Evolutionary conservation across 2,888 invertebrate species (phyloP).

Genomic region (Lithophane ornitopus): DNA sequence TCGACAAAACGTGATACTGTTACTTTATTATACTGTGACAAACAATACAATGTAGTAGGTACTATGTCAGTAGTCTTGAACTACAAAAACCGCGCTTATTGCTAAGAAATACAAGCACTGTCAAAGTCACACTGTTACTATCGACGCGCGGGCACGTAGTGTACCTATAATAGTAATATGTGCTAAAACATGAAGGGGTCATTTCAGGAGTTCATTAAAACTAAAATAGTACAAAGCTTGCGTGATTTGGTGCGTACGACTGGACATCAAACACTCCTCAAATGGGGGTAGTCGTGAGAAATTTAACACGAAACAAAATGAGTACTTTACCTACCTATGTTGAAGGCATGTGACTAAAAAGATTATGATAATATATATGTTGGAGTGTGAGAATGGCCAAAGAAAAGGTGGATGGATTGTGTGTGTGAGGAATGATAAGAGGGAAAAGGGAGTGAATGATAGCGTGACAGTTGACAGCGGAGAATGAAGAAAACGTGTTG

Average conservation of each 20-base stretch:
- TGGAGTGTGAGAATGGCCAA: not conserved
- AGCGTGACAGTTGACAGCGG: not conserved
- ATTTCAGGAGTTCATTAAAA: slow-evolving; percentile 35
- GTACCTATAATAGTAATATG: not conserved
- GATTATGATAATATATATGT: not conserved
- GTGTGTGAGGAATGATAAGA: not conserved
- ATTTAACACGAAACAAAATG: slow-evolving; percentile 32
- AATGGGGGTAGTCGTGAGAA: not conserved
- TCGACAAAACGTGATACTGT: too few relatives aligned
- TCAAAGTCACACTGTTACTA: not conserved
- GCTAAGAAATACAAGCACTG: too few relatives aligned
- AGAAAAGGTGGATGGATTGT: not conserved
- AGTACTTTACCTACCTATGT: not conserved
- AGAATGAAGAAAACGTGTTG: not conserved
- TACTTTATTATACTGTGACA: too few relatives aligned
- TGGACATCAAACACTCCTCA: slow-evolving; percentile 38
- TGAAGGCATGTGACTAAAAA: not conserved
- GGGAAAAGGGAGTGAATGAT: not conserved
- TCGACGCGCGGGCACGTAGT: too few relatives aligned
- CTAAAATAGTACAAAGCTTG: slow-evolving; percentile 41
- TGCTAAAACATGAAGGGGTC: slow-evolving; percentile 1
- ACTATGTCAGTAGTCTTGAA: not conserved
- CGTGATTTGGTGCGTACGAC: slow-evolving; percentile 52
- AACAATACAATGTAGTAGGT: too few relatives aligned
- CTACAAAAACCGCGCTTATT: not conserved